Conservation (phyloP, 64 coral and sea anemone genomes). For the Anthopleura sola region DNA sequence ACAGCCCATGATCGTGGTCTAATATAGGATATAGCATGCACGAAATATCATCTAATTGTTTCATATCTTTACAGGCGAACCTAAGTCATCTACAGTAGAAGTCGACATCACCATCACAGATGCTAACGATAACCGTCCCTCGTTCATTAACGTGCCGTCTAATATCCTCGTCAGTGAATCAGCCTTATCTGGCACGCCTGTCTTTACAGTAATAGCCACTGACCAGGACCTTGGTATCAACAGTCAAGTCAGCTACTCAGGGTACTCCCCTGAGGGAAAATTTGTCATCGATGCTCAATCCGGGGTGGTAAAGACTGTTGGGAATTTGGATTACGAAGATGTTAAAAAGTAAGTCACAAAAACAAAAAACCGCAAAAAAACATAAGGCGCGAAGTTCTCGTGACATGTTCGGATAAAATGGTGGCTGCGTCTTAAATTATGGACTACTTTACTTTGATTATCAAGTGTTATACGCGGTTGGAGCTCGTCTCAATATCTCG, state of each 20-base stretch:
- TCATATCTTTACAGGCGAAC: constrained; percentile 33
- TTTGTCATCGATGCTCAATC: constrained; percentile 65
- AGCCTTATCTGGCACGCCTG: constrained; percentile 68
- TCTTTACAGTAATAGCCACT: constrained; percentile 77
- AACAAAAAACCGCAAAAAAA: too few relatives aligned
- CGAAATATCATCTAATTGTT: too few relatives aligned
- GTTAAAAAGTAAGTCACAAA: constrained; percentile 52
- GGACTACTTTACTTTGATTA: too few relatives aligned
- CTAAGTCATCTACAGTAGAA: constrained; percentile 68
- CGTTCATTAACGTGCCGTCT: constrained; percentile 44
- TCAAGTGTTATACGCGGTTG: too few relatives aligned
- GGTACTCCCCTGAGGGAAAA: constrained; percentile 61
- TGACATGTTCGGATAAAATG: too few relatives aligned
- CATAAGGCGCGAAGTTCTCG: too few relatives aligned
- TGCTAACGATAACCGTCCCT: constrained; percentile 80
- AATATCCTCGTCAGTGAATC: constrained; percentile 72
- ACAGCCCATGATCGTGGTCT: too few relatives aligned
- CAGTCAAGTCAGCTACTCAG: constrained; percentile 34
- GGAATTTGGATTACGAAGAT: constrained; percentile 63
- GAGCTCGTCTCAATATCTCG: too few relatives aligned
- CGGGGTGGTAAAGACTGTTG: constrained; percentile 65
- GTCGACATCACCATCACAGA: constrained; percentile 78
- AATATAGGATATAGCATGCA: too few relatives aligned
- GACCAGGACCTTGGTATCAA: constrained; percentile 81
- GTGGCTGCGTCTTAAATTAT: too few relatives aligned